Evolutionary conservation across 2,113 vertebrate species (phyloP).

Genomic region (Xenus cinereus): DNA sequence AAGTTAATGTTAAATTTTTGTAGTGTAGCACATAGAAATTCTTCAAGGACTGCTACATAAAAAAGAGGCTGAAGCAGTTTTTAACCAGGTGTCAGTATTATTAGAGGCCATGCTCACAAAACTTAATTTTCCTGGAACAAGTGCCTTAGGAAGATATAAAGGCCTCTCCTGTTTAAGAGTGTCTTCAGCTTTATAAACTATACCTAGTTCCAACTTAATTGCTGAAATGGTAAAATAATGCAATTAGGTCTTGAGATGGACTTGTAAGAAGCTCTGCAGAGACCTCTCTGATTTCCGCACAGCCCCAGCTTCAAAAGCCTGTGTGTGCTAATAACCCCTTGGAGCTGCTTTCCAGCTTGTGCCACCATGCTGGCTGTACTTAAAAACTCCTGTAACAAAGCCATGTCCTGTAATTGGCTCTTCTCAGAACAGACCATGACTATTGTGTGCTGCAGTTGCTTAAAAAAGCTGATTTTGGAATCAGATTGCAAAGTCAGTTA

Average conservation of each 20-base stretch:
- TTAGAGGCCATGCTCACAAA: not conserved
- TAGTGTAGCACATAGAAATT: not conserved
- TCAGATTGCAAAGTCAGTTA: not conserved
- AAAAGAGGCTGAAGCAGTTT: not conserved
- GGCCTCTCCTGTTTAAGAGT: not conserved
- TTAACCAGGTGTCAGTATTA: not conserved
- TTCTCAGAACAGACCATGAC: not conserved
- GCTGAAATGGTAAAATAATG: not conserved
- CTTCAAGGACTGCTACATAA: not conserved
- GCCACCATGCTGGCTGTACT: not conserved
- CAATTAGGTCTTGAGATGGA: not conserved
- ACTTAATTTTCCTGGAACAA: not conserved
- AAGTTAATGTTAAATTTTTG: not conserved
- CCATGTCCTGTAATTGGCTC: not conserved
- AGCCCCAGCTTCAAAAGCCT: not conserved
- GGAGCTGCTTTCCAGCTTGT: not conserved
- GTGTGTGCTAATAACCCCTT: not conserved
- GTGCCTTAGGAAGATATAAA: not conserved
- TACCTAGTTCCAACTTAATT: not conserved
- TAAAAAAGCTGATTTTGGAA: not conserved
- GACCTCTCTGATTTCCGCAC: not conserved
- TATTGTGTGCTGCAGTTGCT: not conserved
- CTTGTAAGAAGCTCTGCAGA: not conserved
- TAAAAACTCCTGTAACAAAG: not conserved
- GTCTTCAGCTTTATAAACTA: not conserved